Conservation (phyloP, 2,797 vertebrate genomes). For the Sitta carolinensis region DNA sequence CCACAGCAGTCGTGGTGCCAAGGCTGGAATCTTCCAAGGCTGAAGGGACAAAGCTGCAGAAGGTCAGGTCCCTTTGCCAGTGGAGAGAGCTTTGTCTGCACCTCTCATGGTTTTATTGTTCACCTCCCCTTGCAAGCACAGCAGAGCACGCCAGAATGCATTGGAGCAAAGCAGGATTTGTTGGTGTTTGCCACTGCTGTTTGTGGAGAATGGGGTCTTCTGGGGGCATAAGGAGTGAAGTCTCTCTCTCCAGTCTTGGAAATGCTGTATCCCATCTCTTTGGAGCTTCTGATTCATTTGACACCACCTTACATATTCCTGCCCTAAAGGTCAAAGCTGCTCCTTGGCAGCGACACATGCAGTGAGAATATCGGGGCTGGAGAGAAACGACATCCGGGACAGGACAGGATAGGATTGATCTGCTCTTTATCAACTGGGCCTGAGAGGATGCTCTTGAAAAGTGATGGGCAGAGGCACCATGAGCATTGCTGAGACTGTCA, state of each 20-base stretch:
- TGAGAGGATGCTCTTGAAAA: conserved; percentile 16
- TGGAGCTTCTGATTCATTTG: conserved; percentile 33
- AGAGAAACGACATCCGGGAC: conserved; percentile 32
- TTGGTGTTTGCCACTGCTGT: background rate
- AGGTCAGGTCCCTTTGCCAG: background rate
- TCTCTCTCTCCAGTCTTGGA: background rate
- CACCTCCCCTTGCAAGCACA: background rate
- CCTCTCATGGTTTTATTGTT: background rate
- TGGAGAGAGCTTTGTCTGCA: background rate
- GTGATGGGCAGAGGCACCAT: background rate
- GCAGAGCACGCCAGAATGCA: background rate
- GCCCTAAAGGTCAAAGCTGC: conserved; percentile 49
- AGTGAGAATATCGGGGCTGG: conserved; percentile 3
- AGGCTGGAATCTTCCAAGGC: background rate
- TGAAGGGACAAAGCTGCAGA: background rate
- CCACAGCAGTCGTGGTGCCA: background rate
- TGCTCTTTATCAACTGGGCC: conserved; percentile 43
- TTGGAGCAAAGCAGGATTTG: background rate
- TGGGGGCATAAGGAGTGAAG: background rate
- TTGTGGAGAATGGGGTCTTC: background rate
- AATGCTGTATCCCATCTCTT: background rate
- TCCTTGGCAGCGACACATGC: background rate
- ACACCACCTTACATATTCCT: conserved; percentile 35
- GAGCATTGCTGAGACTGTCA: background rate
- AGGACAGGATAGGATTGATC: background rate